phyloP scores from a whole-genome alignment of 2,797 vertebrate species.

The Toxotes lorentzi region DNA sequence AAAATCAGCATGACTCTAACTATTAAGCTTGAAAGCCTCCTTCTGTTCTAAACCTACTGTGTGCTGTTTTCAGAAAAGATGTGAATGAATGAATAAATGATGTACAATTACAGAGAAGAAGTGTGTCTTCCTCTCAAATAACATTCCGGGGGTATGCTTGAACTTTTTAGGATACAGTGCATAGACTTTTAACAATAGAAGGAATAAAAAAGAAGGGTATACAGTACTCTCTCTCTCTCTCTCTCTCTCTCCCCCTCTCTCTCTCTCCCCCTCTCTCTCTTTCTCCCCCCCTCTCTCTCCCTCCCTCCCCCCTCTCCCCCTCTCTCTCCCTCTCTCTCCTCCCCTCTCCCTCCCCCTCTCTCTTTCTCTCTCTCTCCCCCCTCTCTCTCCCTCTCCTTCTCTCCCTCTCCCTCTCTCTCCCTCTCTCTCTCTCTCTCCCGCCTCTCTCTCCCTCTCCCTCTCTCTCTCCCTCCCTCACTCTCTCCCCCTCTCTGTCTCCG shows the following conservation, averaged over 20 bases:
- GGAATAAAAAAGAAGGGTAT: slow-evolving; percentile 19
- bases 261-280: slow-evolving; percentile 35
- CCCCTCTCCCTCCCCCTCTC: too few relatives aligned
- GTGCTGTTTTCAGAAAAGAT: not conserved
- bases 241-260: slow-evolving; percentile 30
- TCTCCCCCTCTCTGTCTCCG: slow-evolving; percentile 29
- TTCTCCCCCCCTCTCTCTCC: slow-evolving; percentile 32
- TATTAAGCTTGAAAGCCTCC: not conserved
- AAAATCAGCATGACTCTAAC: not conserved
- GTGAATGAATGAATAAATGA: slow-evolving; percentile 1
- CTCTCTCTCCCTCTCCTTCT: too few relatives aligned
- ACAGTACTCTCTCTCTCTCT: slow-evolving; percentile 26
- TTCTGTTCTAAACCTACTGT: not conserved
- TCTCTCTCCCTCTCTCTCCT: slow-evolving; percentile 31
- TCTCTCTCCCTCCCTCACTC: slow-evolving; percentile 31
- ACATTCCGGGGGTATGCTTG: not conserved
- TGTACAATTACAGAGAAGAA: not conserved
- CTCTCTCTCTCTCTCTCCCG: slow-evolving; percentile 30
- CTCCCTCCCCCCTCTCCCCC: slow-evolving; percentile 35
- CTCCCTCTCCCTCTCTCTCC: slow-evolving; percentile 30
- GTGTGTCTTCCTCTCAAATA: not conserved
- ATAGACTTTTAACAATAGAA: slow-evolving; percentile 17
- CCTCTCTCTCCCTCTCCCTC: slow-evolving; percentile 27
- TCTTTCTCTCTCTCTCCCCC: slow-evolving; percentile 31
- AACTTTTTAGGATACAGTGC: slow-evolving; percentile 2